Evolutionary conservation across 2,888 invertebrate species (phyloP).

Genomic region (Phasia obesa): DNA sequence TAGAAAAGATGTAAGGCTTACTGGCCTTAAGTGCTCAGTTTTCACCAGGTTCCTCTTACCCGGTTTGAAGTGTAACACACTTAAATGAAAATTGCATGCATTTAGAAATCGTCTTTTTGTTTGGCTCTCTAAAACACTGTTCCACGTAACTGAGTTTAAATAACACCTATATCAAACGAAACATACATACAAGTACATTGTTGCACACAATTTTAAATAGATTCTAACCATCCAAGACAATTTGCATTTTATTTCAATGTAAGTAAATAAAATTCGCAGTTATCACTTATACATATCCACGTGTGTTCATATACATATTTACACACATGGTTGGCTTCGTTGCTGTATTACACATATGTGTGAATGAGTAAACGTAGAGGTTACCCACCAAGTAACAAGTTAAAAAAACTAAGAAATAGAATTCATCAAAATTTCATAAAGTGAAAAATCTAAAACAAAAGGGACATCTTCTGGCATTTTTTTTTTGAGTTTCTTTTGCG

Average conservation of each 20-base stretch:
- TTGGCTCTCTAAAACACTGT: slow-evolving; percentile 32
- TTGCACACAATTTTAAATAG: not conserved
- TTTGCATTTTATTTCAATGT: slow-evolving; percentile 53
- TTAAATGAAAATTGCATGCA: no score
- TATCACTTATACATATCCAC: slow-evolving; percentile 23
- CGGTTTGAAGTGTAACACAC: no score
- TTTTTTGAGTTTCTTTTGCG: not conserved
- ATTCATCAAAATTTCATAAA: slow-evolving; percentile 66
- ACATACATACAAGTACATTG: slow-evolving; percentile 34
- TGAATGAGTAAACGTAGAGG: not conserved
- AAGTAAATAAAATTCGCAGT: slow-evolving; percentile 52
- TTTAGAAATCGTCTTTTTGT: no score
- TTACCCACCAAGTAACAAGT: slow-evolving; percentile 19
- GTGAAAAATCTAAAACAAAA: slow-evolving; percentile 49
- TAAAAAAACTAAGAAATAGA: slow-evolving; percentile 35
- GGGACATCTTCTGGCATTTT: slow-evolving; percentile 47
- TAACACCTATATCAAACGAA: slow-evolving; percentile 34
- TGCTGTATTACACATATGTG: not conserved
- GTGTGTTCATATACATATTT: no score
- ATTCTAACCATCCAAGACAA: slow-evolving; percentile 35
- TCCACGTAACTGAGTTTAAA: slow-evolving; percentile 14
- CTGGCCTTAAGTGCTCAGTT: no score
- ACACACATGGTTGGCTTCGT: not conserved
- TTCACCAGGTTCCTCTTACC: no score
- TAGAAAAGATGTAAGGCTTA: no score